Evolutionary conservation across 1,140 invertebrate genomes (phyloP).

Genomic region (Drosophila quadrilineata): DNA sequence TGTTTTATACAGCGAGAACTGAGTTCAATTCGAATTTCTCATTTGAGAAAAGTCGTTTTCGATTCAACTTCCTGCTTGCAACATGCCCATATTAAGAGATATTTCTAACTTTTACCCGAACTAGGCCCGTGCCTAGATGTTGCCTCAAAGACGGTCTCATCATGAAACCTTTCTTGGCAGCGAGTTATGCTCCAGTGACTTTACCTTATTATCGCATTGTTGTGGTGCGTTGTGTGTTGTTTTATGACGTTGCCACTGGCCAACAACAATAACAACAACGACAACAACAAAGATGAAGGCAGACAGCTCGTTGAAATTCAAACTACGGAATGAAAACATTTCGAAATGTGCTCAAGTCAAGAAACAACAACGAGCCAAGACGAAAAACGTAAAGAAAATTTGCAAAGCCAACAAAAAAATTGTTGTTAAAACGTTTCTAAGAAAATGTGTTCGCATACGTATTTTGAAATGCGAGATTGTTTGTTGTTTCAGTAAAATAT

Average conservation of each 20-base stretch:
- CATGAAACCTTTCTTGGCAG: slow-evolving; percentile 35
- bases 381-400: slow-evolving; percentile 8
- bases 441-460: slow-evolving; percentile 36
- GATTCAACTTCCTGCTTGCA: slow-evolving; percentile 15
- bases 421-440: slow-evolving; percentile 37
- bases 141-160: slow-evolving; percentile 9
- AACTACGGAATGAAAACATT: slow-evolving; percentile 31
- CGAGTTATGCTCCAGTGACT: slow-evolving; percentile 30
- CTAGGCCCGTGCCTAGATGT: not conserved
- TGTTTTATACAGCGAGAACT: not conserved
- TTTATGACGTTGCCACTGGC: slow-evolving; percentile 20
- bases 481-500: slow-evolving; percentile 13
- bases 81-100: not conserved
- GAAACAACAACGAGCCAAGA: not conserved
- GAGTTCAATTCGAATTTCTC: not conserved
- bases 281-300: too few species aligned
- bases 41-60: not conserved
- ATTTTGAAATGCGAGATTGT: slow-evolving; percentile 46
- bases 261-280: too few species aligned
- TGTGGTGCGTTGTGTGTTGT: slow-evolving; percentile 6
- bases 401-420: slow-evolving; percentile 26
- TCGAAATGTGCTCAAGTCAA: slow-evolving; percentile 20
- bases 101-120: not conserved
- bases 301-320: slow-evolving; percentile 14
- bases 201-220: slow-evolving; percentile 20